Conservation (phyloP, 2,797 vertebrate genomes). For the Sparidentex hasta region DNA sequence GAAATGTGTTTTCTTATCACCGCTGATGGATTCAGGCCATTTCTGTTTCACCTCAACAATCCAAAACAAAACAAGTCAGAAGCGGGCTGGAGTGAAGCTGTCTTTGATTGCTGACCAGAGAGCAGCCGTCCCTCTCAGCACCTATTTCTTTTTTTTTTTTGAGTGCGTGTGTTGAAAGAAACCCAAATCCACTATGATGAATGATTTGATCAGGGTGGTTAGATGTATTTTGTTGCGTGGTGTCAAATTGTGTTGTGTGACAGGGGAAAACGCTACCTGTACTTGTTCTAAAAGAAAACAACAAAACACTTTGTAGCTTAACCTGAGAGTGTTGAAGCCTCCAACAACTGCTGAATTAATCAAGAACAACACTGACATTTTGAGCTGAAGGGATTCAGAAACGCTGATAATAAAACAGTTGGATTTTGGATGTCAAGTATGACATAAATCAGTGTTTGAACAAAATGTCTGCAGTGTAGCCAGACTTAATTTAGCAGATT, state of each 20-base stretch:
- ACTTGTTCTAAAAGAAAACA: no score
- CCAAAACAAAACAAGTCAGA: conserved; percentile 61
- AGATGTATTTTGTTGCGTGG: neutral
- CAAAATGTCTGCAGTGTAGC: neutral
- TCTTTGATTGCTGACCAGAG: conserved; percentile 62
- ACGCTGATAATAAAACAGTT: conserved; percentile 3
- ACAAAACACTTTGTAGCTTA: conserved; percentile 2
- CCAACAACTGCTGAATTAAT: conserved; percentile 9
- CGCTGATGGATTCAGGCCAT: conserved; percentile 77
- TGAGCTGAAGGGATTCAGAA: neutral
- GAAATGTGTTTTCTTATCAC: conserved; percentile 76
- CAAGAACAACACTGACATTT: conserved; percentile 17
- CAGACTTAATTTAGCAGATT: conserved; percentile 13
- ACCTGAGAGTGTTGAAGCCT: neutral
- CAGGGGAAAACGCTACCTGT: no score
- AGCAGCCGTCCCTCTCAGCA: conserved; percentile 1
- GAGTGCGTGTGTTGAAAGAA: conserved; percentile 11
- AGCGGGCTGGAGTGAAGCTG: conserved; percentile 36
- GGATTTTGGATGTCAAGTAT: neutral
- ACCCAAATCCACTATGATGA: conserved; percentile 5
- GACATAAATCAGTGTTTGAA: conserved; percentile 8
- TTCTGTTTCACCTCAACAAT: conserved; percentile 66
- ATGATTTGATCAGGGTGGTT: no score
- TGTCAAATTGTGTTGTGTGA: neutral
- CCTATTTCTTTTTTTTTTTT: neutral